Evolutionary conservation across 2,888 invertebrate species (phyloP), one percentile per base, ranked within the genome.

Genomic region (Desoria tigrina): DNA sequence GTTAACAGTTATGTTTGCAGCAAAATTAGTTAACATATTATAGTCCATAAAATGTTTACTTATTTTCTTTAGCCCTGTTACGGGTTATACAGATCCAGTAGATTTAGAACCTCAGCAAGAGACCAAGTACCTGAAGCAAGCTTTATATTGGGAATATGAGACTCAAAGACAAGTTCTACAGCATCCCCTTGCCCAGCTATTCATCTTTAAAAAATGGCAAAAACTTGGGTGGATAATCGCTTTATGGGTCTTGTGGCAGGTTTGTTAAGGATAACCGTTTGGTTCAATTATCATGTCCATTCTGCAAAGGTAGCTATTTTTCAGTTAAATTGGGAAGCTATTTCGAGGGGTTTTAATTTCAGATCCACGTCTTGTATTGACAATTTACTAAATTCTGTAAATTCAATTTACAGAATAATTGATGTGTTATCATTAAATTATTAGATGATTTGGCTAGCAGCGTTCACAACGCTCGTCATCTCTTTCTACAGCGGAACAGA

Each of bases 21-120:
- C n/a, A n/a, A n/a, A n/a, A n/a, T n/a, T n/a, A n/a, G n/a, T n/a
- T n/a, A n/a, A n/a, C n/a, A n/a, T n/a, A n/a, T n/a, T n/a, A n/a
- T n/a, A n/a, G n/a, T n/a, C n/a, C n/a, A n/a, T n/a, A n/a, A n/a
- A n/a, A n/a, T n/a, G n/a, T n/a, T n/a, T n/a, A n/a, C n/a, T n/a
- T n/a, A n/a, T n/a, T n/a, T n/a, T n/a, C n/a, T n/a, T n/a, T n/a
- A 68, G 68, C 26, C 51, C 65, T 57, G 61, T 66, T 53, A 66
- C 58, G 11, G 65, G 65, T 42, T 66, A 66, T 39, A 28, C 27
- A 2, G 65, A 66, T 53, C 65, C 65, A 26, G 61, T 61, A 21
- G 53, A 14, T 32, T 37, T 9, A 23, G 55, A 55, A 18, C 53
- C 9, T 50, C 66, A 62, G 18, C 62, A 62, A 54, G 66, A 66